Percentiles rank a stretch among this genome's conserved stretches.
phyloP scores from a whole-genome alignment of 2,888 invertebrate species.

The Melanargia galathea region DNA sequence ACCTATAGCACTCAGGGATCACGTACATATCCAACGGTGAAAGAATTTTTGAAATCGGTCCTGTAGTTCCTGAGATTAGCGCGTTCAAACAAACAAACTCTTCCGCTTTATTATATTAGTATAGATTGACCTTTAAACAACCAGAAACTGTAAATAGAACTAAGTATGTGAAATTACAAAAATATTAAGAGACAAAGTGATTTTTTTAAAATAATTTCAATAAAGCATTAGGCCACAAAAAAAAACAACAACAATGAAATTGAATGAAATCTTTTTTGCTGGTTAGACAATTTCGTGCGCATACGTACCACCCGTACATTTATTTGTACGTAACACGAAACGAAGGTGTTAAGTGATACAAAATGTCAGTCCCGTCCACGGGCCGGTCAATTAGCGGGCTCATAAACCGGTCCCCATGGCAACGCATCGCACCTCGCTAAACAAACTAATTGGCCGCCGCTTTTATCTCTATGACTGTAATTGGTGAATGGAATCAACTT shows the following conservation, averaged over 20 bases:
- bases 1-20: too few species aligned
- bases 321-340: constrained; percentile 34
- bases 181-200: too few species aligned
- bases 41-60: too few species aligned
- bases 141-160: too few species aligned
- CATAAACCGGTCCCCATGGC: constrained; percentile 60
- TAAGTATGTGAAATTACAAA: too few species aligned
- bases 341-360: constrained; percentile 63
- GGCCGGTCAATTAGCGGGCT: constrained; percentile 67
- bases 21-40: too few species aligned
- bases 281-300: not conserved
- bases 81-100: too few species aligned
- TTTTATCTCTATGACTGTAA: constrained; percentile 36
- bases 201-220: not conserved
- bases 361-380: constrained; percentile 58
- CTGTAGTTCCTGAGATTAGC: too few species aligned
- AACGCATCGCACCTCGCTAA: constrained; percentile 62
- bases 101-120: too few species aligned
- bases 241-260: not conserved
- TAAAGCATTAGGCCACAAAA: not conserved
- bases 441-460: constrained; percentile 70
- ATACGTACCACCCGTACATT: not conserved
- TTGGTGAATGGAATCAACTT: constrained; percentile 37
- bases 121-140: too few species aligned
- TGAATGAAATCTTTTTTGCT: not conserved